Evolutionary conservation across 2,113 vertebrate species (phyloP), one percentile per base, ranked within the genome.

Genomic region (Guaruba guarouba): DNA sequence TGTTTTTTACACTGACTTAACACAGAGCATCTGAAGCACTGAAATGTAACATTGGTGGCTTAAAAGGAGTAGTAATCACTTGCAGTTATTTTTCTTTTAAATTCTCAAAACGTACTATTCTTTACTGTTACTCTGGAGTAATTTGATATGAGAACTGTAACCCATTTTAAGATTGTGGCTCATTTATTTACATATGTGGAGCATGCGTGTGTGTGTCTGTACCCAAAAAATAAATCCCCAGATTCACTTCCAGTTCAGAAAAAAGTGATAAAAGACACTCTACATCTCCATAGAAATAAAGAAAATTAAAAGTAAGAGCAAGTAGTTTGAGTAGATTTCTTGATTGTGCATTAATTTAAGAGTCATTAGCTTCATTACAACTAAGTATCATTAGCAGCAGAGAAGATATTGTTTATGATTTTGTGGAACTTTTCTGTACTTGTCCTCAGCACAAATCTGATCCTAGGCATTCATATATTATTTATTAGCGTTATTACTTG

Each of bases 141-240:
- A 28, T 43, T 33, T 44, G 27, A 19, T 86, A 46, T 33, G 54
- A 86, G 31, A 86, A 48, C 20, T 52, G 24, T 57, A 57, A n/a
- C 10, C 4, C 14, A 22, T 35, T 77, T 68, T 22, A 52, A 17
- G 44, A 16, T 35, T 75, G 24, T 16, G 6, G 6, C 13, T 59
- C 17, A 12, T 66, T 74, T 63, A 14, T 27, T 61, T 33, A 35
- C 12, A 51, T 20, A 14, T 2, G 3, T 49, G 37, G 24, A n/a
- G 7, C 20, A 11, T 18, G 18, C 9, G 0, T 6, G 4, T 11
- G 39, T 68, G 17, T 20, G 23, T 61, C 20, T 71, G 33, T 31
- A 44, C 16, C 37, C 11, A 57, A 10, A 6, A 19, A n/a, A 48
- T 23, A 63, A 7, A 6, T 52, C 5, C 16, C 17, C 22, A 17